Base-by-base conservation (phyloP, 2,113 vertebrate species). In the Misgurnus mizolepis region DNA sequence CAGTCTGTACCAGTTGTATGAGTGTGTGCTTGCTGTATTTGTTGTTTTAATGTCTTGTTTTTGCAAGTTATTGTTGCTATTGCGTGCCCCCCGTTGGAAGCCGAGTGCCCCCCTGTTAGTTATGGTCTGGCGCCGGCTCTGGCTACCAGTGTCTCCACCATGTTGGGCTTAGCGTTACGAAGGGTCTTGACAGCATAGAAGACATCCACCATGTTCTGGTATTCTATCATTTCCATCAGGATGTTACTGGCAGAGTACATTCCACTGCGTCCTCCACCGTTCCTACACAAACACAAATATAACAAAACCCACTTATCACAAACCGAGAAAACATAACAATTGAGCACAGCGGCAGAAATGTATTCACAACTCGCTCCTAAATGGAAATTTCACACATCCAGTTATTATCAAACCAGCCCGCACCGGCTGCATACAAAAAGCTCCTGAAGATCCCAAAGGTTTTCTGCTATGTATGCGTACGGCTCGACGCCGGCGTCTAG, bases 111-210 rank as follows among this genome's bases (percentile, higher is more conserved):
- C n/a, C n/a, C n/a, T n/a, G n/a, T n/a, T n/a, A n/a, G n/a, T n/a
- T n/a, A n/a, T n/a, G n/a, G n/a, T n/a, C n/a, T n/a, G n/a, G n/a
- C n/a, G n/a, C n/a, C n/a, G n/a, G n/a, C n/a, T n/a, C n/a, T n/a
- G n/a, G n/a, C n/a, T n/a, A n/a, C 98, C 97, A 99, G 93, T 64
- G 97, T 97, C 91, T 99, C 98, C 76, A 99, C 96, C 98, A 99
- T 98, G 88, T 99, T 99, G 93, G 98, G 97, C 82, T 99, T 98
- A 91, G 96, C 96, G 91, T 99, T 99, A 83, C 97, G 95, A 80
- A 99, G 92, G 6, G 93, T 98, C 93, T 99, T 98, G 83, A 97
- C 96, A 78, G 97, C 95, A 67, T 96, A 99, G 91, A 99, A 99
- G 84, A 99, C 93, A 83, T 99, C 98, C 88, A 97, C 97, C 93